A percentile compares a stretch with the other conserved stretches of the same genome.
Conservation (phyloP, 2,888 invertebrate species). For the Bembecia ichneumoniformis region DNA sequence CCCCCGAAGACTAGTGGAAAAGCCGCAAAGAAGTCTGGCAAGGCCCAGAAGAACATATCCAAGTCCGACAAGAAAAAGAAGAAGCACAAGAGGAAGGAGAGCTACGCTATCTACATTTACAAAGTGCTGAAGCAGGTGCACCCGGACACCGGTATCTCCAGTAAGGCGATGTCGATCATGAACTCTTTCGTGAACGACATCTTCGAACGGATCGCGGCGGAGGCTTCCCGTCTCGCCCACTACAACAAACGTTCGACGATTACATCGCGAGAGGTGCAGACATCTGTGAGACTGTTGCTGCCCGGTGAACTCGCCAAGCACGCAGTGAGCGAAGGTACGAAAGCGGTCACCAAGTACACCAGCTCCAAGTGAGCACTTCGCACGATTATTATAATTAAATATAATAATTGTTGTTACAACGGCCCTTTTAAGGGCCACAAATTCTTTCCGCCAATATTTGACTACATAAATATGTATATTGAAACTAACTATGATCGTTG, state of each 20-base stretch:
- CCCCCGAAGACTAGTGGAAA: conserved; percentile 44
- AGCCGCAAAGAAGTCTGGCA: conserved; percentile 66
- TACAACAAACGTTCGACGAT: conserved; percentile 78
- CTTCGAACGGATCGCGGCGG: conserved; percentile 78
- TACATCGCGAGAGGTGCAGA: conserved; percentile 79
- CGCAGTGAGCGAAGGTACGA: conserved; percentile 77
- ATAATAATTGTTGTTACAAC: conserved; percentile 4
- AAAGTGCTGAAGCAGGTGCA: conserved; percentile 78
- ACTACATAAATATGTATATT: too few relatives aligned
- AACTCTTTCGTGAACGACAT: conserved; percentile 81
- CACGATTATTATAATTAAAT: neutral
- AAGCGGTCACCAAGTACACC: conserved; percentile 75
- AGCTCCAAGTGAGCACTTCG: conserved; percentile 34
- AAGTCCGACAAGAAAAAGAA: conserved; percentile 73
- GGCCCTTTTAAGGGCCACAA: conserved; percentile 18
- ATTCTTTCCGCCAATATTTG: neutral
- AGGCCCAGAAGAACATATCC: conserved; percentile 71
- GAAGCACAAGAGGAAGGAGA: conserved; percentile 70
- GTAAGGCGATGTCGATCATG: conserved; percentile 79
- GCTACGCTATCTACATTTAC: conserved; percentile 74
- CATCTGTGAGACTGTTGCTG: conserved; percentile 75
- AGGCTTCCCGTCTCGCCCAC: conserved; percentile 75
- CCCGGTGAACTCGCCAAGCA: conserved; percentile 81
- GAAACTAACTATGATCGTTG: too few relatives aligned
- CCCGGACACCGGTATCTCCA: conserved; percentile 63